phyloP scores from a whole-genome alignment of 2,888 invertebrate genomes.

The Perizoma affinitatum region DNA sequence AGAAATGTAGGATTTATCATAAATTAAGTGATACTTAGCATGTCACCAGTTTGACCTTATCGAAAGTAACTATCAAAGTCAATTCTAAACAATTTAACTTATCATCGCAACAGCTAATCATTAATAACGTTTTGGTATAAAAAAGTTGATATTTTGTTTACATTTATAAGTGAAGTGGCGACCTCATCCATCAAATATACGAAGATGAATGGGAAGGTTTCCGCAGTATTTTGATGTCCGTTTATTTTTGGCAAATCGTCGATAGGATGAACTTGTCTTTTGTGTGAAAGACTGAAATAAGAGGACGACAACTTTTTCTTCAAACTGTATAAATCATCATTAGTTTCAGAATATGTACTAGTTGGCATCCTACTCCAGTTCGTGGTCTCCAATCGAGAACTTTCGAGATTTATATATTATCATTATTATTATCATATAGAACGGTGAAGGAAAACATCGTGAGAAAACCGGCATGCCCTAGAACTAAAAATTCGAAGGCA shows the following conservation, averaged over 20 bases:
- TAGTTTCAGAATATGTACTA: no score
- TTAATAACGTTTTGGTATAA: conserved; percentile 70
- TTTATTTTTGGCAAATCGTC: conserved; percentile 45
- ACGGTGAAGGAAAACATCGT: no score
- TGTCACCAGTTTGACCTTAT: conserved; percentile 1
- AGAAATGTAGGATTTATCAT: no score
- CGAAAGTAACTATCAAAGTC: conserved; percentile 34
- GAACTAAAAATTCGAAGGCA: no score
- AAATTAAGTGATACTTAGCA: no score
- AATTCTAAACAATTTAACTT: conserved; percentile 73
- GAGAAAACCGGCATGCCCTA: no score
- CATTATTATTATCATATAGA: no score
- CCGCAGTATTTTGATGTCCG: conserved; percentile 55
- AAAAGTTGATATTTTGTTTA: conserved; percentile 79
- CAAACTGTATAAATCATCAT: no score
- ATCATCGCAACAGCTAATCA: conserved; percentile 64
- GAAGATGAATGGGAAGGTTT: conserved; percentile 67
- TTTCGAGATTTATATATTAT: no score
- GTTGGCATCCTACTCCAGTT: no score
- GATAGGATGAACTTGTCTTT: conserved; percentile 12
- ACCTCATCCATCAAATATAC: conserved; percentile 73
- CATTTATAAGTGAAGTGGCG: conserved; percentile 79
- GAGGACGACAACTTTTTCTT: background rate
- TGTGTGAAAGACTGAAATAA: background rate
- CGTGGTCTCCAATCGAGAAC: no score